Base-by-base conservation (phyloP, 1,140 invertebrate species). In the Megathymus violae region DNA sequence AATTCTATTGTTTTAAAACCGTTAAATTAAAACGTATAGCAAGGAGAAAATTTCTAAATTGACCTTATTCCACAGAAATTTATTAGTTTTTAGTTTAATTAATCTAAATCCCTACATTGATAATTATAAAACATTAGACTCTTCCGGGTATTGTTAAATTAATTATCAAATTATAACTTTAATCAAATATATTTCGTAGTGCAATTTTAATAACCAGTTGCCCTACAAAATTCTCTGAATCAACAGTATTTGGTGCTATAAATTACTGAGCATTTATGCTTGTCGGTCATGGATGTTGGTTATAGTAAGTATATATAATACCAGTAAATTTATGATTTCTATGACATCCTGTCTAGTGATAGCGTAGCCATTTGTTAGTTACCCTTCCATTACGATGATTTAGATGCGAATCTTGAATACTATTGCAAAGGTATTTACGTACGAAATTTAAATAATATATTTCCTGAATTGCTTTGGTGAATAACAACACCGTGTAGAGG, bases 1-100 rank as follows among this genome's bases (percentile, higher is more conserved):
- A 40, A 34, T 38, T 52, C 48, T 52, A 52, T 52, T 52, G 48
- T 52, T 7, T 52, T 52, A 15, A 15, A 38, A 22, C 48, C 48
- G 48, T 52, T 52, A 52, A 3, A 19, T 52, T 15, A 36, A 38
- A 38, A 52, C 13, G 36, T 52, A 17, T 16, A 9, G 48, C 48
- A 52, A 40, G 9, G 6, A 15, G 50, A 19, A 52, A 52, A 40
- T 52, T 52, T 25, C 34, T 40, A 52, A 52, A 40, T 52, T 17
- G 19, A 4, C 14, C n/a, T 38, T 16, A 52, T 52, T 52, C 19
- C 50, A 52, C n/a, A 40, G 50, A 13, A 52, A 11, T 40, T 25
- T 17, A 52, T 40, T 52, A 10, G 17, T 52, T 40, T 52, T 52
- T 36, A 52, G 50, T 36, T 31, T 19, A 27, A 48, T 40, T 40